These are phyloP conservation scores for Sebastes reedi DNA, from an alignment of 2,797 vertebrate genomes.

Conservation along the genomic window DNA sequence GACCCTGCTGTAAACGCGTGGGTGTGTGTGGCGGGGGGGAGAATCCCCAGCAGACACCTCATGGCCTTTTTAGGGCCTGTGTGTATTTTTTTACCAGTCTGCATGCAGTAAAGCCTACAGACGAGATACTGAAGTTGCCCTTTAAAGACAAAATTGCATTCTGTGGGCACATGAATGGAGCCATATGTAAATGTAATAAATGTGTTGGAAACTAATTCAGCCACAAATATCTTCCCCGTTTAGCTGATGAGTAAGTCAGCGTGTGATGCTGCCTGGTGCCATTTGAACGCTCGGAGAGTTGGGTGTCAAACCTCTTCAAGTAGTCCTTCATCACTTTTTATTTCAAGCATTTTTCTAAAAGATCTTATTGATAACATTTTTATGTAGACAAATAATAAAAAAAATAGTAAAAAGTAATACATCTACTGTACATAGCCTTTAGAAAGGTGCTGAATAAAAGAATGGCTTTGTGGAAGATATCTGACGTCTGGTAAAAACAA, in stretches of 20 bases:
- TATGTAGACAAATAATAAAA: no score
- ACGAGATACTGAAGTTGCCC: slow-evolving; percentile 35
- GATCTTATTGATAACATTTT: no score
- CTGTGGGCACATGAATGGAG: slow-evolving; percentile 3
- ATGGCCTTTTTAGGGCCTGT: slow-evolving; percentile 59
- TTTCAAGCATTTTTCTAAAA: neutral
- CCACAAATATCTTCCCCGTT: slow-evolving; percentile 32
- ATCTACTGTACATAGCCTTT: no score
- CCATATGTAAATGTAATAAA: slow-evolving; percentile 37
- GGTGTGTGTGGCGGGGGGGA: slow-evolving; percentile 61
- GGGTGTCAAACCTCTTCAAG: slow-evolving; percentile 22
- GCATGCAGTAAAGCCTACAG: slow-evolving; percentile 1
- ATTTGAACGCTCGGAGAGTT: slow-evolving; percentile 43
- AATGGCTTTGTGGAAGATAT: no score
- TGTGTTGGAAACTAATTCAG: slow-evolving; percentile 31
- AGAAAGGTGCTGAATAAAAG: no score
- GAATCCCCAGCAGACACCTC: slow-evolving; percentile 73
- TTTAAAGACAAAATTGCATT: slow-evolving; percentile 48
- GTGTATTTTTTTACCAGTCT: slow-evolving; percentile 42
- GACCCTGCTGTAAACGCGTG: slow-evolving; percentile 59
- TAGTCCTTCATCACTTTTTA: neutral
- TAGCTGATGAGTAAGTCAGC: slow-evolving; percentile 44
- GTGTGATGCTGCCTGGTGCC: slow-evolving; percentile 36
- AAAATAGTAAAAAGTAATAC: no score
- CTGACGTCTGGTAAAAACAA: no score